Base-by-base conservation (phyloP, 2,888 invertebrate genomes). In the Gortyna flavago region DNA sequence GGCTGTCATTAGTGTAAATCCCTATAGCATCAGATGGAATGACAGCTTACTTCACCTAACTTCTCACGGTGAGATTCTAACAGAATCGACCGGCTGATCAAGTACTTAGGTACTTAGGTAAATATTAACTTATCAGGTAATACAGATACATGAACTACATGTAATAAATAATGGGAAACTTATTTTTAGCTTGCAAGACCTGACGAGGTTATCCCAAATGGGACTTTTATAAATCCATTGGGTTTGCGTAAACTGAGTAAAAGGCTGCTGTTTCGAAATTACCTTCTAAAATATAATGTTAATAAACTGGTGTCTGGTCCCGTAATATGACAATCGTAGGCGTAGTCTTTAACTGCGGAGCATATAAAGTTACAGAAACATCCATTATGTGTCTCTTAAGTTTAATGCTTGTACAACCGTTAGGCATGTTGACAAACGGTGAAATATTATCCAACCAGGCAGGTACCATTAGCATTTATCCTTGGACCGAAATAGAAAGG, bases 401-500 rank as follows among this genome's bases (percentile, higher is more conserved):
- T 88, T 84, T 80, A 85, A 88, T 83, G 88, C 85, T 86, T 85
- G 82, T 87, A 86, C 86, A 89, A 86, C 72, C 86, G 83, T 84
- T 86, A 86, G 83, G 76, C 86, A 85, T 80, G 88, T 90, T 93
- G 93, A 93, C 93, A 94, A 94, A 91, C 91, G 88, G 89, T 91
- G 91, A 93, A 92, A 92, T 92, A 93, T 93, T 92, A 87, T 89
- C 90, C 89, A 88, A 88, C 89, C 90, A 92, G 88, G 88, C 92
- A 92, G 91, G 92, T 92, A 91, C 90, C 91, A 90, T 92, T 94
- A 93, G 90, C 93, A 93, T 94, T 93, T 95, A 95, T 94, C 96
- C 96, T 95, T 96, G 95, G 92, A 92, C 94, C 91, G 87, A 94
- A 94, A 94, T 95, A 93, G 95, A 95, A 96, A 95, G 96, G 96